Conservation (phyloP, 1,140 invertebrate species). For the Maniola jurtina region DNA sequence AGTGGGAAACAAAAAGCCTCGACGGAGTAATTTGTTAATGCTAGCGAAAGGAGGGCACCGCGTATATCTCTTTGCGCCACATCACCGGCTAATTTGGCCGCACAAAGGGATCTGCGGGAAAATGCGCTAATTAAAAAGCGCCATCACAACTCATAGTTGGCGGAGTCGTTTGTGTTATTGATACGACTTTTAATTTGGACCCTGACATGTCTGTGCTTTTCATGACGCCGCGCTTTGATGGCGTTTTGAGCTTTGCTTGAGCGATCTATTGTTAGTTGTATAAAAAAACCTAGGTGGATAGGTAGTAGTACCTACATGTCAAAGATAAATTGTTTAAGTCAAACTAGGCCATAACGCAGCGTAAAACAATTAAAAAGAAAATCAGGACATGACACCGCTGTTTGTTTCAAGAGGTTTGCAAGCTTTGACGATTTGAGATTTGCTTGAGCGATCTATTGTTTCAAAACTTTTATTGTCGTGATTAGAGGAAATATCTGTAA, state of each 20-base stretch:
- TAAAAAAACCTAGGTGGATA: no score
- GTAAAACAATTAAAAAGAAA: no score
- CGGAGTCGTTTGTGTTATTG: constrained; percentile 15
- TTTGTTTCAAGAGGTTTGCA: no score
- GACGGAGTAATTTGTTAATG: constrained; percentile 43
- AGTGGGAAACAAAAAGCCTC: constrained; percentile 5
- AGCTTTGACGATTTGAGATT: constrained; percentile 9
- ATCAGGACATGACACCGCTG: neutral
- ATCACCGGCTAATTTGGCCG: constrained; percentile 57
- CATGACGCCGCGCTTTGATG: constrained; percentile 1
- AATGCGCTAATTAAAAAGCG: constrained; percentile 65
- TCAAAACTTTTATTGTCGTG: no score
- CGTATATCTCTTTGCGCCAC: constrained; percentile 39
- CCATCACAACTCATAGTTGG: constrained; percentile 35
- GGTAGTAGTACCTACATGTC: no score
- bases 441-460: neutral
- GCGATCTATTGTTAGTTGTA: neutral
- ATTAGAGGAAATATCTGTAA: no score
- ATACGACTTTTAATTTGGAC: constrained; percentile 10
- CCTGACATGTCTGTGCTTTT: constrained; percentile 12
- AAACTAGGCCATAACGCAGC: no score
- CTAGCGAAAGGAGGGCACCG: constrained; percentile 27
- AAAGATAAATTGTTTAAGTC: no score
- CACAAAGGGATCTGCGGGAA: constrained; percentile 15
- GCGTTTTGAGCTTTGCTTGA: constrained; percentile 9